Conservation (phyloP, 1,140 invertebrate species). For the Pseudoatta argentina region DNA sequence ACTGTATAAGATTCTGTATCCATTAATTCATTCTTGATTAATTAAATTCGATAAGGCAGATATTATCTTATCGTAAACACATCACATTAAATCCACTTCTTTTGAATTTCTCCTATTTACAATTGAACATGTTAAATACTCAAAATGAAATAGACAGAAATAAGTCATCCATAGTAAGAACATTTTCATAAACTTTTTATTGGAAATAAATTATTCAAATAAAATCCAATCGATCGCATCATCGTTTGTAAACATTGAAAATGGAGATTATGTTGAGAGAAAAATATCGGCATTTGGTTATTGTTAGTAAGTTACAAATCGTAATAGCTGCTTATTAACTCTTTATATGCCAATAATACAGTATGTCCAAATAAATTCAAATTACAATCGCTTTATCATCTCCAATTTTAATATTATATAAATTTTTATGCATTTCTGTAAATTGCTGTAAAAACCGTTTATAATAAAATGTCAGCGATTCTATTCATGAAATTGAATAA, state of each 20-base stretch:
- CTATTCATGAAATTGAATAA: slow-evolving; percentile 6
- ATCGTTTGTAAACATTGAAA: slow-evolving; percentile 53
- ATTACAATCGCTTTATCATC: neutral
- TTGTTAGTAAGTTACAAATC: neutral
- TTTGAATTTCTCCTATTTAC: slow-evolving; percentile 53
- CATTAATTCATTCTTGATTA: no score
- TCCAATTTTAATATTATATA: slow-evolving; percentile 1
- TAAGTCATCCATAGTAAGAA: neutral
- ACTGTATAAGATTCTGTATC: neutral
- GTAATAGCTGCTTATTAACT: neutral
- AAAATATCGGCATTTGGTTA: slow-evolving; percentile 18
- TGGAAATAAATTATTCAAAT: slow-evolving; percentile 74
- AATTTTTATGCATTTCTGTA: neutral
- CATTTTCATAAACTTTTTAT: slow-evolving; percentile 60
- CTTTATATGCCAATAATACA: neutral
- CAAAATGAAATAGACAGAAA: slow-evolving; percentile 67
- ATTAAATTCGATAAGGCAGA: neutral
- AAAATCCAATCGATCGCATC: slow-evolving; percentile 67
- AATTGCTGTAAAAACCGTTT: neutral
- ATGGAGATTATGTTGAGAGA: slow-evolving; percentile 23
- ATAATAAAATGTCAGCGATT: neutral
- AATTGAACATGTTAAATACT: slow-evolving; percentile 35
- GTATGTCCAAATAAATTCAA: neutral
- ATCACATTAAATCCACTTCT: neutral
- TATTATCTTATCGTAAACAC: slow-evolving; percentile 4